Evolutionary conservation across 1,140 invertebrate genomes (phyloP), one percentile per base, ranked within the genome.

Genomic region (Drosophila neocordata): DNA sequence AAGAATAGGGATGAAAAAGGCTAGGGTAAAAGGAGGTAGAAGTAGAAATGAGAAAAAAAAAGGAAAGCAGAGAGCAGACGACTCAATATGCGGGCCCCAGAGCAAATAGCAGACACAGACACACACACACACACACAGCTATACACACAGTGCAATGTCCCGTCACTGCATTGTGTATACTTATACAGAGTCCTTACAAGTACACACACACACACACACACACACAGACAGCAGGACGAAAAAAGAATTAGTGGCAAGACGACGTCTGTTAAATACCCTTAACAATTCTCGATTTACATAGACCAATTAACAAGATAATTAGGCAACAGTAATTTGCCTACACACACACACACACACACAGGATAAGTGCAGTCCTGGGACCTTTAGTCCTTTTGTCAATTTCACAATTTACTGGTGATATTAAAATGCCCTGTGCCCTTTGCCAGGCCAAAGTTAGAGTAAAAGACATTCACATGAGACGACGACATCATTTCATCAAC

Each of bases 401-500:
- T 48, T 48, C 9, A 11, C 41, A 48, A 48, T 48, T 48, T 48
- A 15, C 41, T 48, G 15, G 15, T 15, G 7, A 44, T 18, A 44
- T 44, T 44, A 44, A 8, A 4, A 20, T 20, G 41, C 15, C 41
- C 11, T 20, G 15, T 15, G 31, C 27, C 11, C 53, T 15, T 35
- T 34, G 27, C 3, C 8, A 73, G 56, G 8, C 57, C 37, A 74
- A 8, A 58, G 57, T 20, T 51, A 70, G n/a, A 52, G 22, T 67
- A 9, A 53, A 59, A 18, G 27, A 22, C 13, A 57, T 13, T 24
- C 38, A 59, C n/a, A 27, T 18, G 48, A 7, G 22, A 18, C 63
- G 22, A 18, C 63, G 57, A 69, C 79, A 88, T 83, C 73, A 82
- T 88, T 87, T 79, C 84, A 88, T 87, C 83, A 83, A 71, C 83